Conservation (phyloP, 2,888 invertebrate genomes). For the Scrobipalpa costella region DNA sequence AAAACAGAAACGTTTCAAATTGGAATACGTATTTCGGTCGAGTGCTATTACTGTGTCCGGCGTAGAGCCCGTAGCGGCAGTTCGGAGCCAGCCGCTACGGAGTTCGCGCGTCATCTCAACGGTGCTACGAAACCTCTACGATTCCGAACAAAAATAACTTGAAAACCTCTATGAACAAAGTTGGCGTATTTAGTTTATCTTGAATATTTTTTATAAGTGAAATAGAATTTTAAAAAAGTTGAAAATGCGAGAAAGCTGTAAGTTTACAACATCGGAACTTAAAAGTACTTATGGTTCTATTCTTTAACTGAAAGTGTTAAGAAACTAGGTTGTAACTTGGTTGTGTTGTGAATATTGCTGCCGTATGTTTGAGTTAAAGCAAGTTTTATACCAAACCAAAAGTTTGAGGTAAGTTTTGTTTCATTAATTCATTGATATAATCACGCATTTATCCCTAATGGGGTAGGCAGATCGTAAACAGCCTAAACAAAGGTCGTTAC, state of each 20-base stretch:
- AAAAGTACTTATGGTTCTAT: conserved; percentile 12
- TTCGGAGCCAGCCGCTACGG: conserved; percentile 30
- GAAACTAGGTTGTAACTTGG: conserved; percentile 18
- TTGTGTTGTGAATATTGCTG: conserved; percentile 18
- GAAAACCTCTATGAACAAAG: neutral
- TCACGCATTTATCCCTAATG: too few relatives aligned
- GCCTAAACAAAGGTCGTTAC: too few relatives aligned
- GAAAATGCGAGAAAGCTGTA: neutral
- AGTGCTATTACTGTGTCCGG: neutral
- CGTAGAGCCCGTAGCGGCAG: conserved; percentile 34
- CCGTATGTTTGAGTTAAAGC: conserved; percentile 19
- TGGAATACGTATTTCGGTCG: neutral
- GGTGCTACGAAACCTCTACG: conserved; percentile 12
- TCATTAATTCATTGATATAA: neutral
- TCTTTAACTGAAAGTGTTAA: conserved; percentile 11
- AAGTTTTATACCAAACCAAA: conserved; percentile 7
- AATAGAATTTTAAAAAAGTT: neutral
- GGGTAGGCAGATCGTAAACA: too few relatives aligned
- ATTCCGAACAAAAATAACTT: conserved; percentile 3
- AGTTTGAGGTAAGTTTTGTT: conserved; percentile 1
- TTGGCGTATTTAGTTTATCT: neutral
- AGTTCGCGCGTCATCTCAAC: conserved; percentile 25
- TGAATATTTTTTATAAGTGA: neutral
- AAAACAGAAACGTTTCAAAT: neutral
- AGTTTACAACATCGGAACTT: neutral